Percentiles rank a stretch among this genome's conserved stretches.
Conservation (phyloP, 2,888 invertebrate genomes). For the Cheilosia pagana region DNA sequence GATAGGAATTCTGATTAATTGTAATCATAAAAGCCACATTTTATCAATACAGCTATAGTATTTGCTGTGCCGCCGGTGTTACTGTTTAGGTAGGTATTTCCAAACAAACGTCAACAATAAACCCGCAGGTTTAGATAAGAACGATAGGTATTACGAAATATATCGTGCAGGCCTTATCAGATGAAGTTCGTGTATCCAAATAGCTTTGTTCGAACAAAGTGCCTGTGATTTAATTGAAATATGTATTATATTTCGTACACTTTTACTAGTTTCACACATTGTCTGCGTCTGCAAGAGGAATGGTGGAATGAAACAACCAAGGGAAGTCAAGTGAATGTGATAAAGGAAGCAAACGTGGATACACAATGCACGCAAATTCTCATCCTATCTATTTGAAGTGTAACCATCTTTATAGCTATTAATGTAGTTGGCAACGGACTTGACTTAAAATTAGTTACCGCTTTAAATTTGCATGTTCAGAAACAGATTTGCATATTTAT, state of each 20-base stretch:
- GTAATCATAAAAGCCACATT: not conserved
- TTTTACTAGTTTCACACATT: not conserved
- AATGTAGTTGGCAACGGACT: no score
- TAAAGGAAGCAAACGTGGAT: not conserved
- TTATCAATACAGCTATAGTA: not conserved
- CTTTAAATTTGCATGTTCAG: no score
- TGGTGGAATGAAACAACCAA: constrained; percentile 8
- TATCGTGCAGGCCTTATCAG: not conserved
- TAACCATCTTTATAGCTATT: no score
- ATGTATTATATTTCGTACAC: not conserved
- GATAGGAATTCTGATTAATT: not conserved
- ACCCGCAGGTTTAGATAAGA: constrained; percentile 15
- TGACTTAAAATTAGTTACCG: no score
- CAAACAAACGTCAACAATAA: constrained; percentile 7
- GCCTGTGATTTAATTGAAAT: constrained; percentile 13
- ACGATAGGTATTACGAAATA: constrained; percentile 1
- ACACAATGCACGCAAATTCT: not conserved
- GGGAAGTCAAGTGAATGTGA: not conserved
- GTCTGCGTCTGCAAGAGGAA: not conserved
- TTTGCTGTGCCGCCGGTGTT: not conserved
- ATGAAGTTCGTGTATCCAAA: constrained; percentile 10
- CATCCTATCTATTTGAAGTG: no score
- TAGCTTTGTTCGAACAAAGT: not conserved
- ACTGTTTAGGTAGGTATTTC: not conserved
- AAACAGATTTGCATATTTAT: no score